Percentiles rank a stretch among this genome's conserved stretches.
These are phyloP conservation scores for Gallinago stenura DNA, from an alignment of 2,797 vertebrate genomes.

Conservation along the genomic window DNA sequence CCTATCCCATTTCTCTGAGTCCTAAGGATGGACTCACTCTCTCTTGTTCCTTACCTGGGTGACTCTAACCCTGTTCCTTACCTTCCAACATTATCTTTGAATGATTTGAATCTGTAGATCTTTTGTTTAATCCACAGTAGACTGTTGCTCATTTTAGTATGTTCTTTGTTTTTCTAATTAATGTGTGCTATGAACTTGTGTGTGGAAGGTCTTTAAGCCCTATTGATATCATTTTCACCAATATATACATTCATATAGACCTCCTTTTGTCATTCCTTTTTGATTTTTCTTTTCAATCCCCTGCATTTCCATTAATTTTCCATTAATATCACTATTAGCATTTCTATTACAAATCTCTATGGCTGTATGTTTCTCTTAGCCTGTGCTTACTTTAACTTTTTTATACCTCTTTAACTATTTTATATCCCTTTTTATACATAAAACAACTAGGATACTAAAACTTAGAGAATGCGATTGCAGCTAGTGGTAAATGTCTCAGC, in stretches of 20 bases:
- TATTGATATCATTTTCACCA: neutral
- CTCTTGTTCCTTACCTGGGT: neutral
- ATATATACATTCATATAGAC: neutral
- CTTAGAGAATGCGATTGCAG: neutral
- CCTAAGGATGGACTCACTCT: neutral
- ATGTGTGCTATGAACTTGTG: neutral
- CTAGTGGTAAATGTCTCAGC: neutral
- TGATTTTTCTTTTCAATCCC: neutral
- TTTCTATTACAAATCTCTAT: neutral
- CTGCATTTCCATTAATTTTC: neutral
- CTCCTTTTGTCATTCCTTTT: neutral
- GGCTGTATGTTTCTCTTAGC: neutral
- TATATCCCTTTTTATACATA: neutral
- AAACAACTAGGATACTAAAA: neutral
- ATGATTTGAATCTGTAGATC: neutral
- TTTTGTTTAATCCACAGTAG: neutral
- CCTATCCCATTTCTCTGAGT: neutral
- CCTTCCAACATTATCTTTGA: neutral
- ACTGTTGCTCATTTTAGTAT: neutral
- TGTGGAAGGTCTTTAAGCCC: neutral
- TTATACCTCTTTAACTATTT: neutral
- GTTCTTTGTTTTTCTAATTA: neutral
- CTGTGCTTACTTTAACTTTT: neutral
- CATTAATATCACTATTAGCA: neutral
- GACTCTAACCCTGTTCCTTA: neutral